phyloP scores from a whole-genome alignment of 2,113 vertebrate genomes.

The Rhabdornis inornatus region DNA sequence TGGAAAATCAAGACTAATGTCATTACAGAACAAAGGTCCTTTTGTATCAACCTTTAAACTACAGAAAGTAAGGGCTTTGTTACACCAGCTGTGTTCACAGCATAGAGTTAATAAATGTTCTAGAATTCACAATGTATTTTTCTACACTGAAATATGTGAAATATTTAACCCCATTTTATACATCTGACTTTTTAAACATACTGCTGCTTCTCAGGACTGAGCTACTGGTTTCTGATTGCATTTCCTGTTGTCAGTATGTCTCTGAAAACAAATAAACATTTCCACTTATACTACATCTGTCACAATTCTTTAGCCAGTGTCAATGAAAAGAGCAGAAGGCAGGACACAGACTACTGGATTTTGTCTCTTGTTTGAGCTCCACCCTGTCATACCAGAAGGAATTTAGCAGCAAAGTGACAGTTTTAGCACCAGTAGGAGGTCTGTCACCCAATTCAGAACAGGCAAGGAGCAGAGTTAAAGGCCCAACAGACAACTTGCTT shows the following conservation, averaged over 20 bases:
- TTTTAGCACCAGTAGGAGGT: slow-evolving; percentile 34
- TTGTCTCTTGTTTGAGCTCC: neutral
- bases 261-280: slow-evolving; percentile 34
- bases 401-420: slow-evolving; percentile 39
- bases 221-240: neutral
- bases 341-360: neutral
- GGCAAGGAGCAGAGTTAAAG: neutral
- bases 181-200: slow-evolving; percentile 12
- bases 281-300: neutral
- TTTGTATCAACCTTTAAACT: slow-evolving; percentile 3
- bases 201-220: neutral
- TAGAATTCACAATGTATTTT: slow-evolving; percentile 35
- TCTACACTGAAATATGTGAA: slow-evolving; percentile 35
- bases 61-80: slow-evolving; percentile 28
- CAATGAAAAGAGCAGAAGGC: neutral
- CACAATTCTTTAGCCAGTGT: slow-evolving; percentile 6
- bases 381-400: neutral
- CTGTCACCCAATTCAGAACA: neutral
- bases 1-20: slow-evolving; percentile 8
- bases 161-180: slow-evolving; percentile 48
- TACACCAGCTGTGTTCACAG: neutral
- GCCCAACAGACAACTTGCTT: neutral
- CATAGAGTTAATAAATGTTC: neutral
- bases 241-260: neutral
- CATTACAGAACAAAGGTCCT: neutral